phyloP scores from a whole-genome alignment of 2,113 vertebrate species.

The Lanius collurio region DNA sequence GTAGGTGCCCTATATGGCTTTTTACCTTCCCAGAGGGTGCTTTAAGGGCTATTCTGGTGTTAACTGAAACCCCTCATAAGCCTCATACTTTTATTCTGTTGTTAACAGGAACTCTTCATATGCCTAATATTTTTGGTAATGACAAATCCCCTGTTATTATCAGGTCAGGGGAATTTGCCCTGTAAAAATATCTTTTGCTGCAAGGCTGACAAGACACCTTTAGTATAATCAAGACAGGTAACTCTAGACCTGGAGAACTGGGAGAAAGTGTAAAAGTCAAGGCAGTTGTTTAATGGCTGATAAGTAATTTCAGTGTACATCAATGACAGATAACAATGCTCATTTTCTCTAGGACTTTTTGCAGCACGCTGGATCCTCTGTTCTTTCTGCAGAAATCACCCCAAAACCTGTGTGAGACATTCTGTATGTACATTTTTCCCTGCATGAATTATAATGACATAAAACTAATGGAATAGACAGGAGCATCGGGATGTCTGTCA shows the following conservation, averaged over 20 bases:
- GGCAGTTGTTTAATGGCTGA: neutral
- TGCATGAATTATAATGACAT: neutral
- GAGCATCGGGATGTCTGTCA: neutral
- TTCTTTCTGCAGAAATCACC: neutral
- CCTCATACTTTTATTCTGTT: neutral
- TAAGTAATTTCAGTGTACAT: neutral
- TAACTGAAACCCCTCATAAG: neutral
- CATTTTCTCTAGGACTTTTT: neutral
- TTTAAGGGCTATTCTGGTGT: neutral
- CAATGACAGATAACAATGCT: neutral
- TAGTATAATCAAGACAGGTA: neutral
- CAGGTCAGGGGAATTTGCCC: neutral
- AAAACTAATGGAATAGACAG: neutral
- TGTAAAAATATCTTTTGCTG: neutral
- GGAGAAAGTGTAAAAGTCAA: neutral
- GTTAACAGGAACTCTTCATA: neutral
- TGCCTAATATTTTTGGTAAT: neutral
- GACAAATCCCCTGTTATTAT: neutral
- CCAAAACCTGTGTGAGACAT: neutral
- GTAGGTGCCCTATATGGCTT: neutral
- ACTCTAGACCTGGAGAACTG: neutral
- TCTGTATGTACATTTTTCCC: neutral
- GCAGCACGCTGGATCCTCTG: neutral
- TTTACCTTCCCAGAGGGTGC: neutral
- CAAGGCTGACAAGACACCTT: neutral